These are phyloP conservation scores for Tachuris rubrigastra DNA, from an alignment of 2,113 vertebrate genomes.

Conservation along the genomic window DNA sequence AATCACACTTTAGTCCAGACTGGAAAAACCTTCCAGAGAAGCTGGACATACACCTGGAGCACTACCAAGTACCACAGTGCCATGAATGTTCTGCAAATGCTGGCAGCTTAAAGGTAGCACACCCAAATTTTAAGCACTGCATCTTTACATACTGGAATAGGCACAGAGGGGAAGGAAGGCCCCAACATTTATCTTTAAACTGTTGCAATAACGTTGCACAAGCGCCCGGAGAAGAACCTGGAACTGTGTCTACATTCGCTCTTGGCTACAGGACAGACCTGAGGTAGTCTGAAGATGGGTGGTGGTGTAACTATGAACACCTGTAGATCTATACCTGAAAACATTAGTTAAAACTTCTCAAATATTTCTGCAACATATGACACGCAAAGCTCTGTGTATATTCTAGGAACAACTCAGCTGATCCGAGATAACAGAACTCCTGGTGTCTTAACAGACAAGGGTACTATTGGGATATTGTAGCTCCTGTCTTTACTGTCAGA, in stretches of 20 bases:
- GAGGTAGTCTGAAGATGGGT: background rate
- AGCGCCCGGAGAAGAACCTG: background rate
- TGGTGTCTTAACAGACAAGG: background rate
- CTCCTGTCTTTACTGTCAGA: background rate
- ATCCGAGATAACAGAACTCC: background rate
- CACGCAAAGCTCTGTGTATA: background rate
- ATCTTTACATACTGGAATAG: background rate
- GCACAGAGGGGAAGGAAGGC: background rate
- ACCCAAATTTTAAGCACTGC: background rate
- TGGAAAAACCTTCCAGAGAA: background rate
- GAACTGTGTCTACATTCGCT: background rate
- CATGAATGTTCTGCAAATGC: background rate
- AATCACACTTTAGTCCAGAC: background rate
- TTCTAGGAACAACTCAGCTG: background rate
- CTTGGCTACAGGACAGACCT: background rate
- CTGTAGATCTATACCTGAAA: background rate
- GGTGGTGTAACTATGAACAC: background rate
- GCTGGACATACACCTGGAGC: background rate
- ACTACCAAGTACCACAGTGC: background rate
- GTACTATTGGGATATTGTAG: background rate
- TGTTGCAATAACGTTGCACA: background rate
- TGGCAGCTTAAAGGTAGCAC: background rate
- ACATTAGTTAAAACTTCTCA: background rate
- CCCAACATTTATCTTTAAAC: background rate
- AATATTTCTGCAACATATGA: background rate